Evolutionary conservation across 2,888 invertebrate species (phyloP).

Genomic region (Temnothorax unifasciatus): DNA sequence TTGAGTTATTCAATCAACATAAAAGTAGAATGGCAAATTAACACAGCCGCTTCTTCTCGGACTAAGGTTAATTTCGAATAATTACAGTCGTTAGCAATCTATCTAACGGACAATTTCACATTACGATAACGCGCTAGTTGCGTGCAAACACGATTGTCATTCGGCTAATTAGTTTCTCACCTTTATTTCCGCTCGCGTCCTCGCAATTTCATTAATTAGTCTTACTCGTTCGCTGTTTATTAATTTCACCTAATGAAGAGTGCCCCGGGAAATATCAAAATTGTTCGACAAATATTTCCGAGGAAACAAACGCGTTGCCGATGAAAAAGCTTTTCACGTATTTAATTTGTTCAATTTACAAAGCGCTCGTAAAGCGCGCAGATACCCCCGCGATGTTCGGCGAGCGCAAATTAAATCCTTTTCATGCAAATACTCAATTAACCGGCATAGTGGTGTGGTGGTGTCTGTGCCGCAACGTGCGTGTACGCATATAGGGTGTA

Average conservation of each 20-base stretch:
- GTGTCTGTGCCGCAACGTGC: conserved; percentile 19
- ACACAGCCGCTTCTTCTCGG: neutral
- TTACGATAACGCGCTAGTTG: conserved; percentile 29
- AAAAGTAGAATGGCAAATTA: conserved; percentile 2
- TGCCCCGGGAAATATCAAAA: conserved; percentile 25
- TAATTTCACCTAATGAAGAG: conserved; percentile 31
- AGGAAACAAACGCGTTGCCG: conserved; percentile 22
- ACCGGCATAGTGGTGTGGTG: neutral
- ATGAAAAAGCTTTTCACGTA: conserved; percentile 47
- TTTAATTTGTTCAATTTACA: conserved; percentile 48
- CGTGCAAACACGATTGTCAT: conserved; percentile 5
- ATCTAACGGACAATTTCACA: conserved; percentile 30
- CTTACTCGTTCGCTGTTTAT: conserved; percentile 27
- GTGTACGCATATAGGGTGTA: neutral
- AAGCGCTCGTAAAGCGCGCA: conserved; percentile 23
- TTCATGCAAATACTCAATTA: conserved; percentile 53
- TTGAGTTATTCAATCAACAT: neutral
- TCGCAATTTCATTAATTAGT: conserved; percentile 45
- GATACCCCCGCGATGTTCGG: conserved; percentile 13
- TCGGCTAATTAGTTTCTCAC: conserved; percentile 35
- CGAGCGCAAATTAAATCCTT: conserved; percentile 49
- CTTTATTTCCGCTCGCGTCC: conserved; percentile 8
- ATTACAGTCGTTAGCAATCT: conserved; percentile 36
- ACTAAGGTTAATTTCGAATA: conserved; percentile 37
- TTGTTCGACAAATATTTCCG: conserved; percentile 40